A percentile compares a stretch with the other conserved stretches of the same genome.
Conservation (phyloP, 1,140 invertebrate species). For the Leptestheria dahalacensis region DNA sequence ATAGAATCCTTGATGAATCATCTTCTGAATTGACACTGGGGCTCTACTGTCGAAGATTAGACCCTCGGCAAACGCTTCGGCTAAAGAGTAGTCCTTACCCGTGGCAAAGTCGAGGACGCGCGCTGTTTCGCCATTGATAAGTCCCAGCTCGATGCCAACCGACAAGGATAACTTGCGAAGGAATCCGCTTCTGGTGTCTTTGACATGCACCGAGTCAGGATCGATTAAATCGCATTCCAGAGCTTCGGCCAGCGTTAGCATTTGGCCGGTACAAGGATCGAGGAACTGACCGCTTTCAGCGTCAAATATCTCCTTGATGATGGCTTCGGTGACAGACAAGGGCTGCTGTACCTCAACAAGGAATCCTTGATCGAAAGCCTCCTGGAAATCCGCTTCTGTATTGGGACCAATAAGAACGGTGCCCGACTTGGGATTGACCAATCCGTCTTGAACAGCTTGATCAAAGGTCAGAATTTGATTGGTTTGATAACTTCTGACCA, state of each 20-base stretch:
- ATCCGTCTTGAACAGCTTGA: constrained; percentile 57
- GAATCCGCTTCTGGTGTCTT: constrained; percentile 57
- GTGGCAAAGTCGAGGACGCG: constrained; percentile 48
- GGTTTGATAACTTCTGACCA: constrained; percentile 45
- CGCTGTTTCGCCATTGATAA: constrained; percentile 55
- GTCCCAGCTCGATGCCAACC: constrained; percentile 54
- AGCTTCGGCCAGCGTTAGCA: constrained; percentile 56
- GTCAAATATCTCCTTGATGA: constrained; percentile 67
- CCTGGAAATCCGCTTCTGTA: constrained; percentile 58
- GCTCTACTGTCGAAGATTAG: constrained; percentile 63
- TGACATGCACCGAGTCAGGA: constrained; percentile 63
- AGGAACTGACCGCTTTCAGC: constrained; percentile 55
- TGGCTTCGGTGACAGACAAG: constrained; percentile 64
- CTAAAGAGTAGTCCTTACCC: constrained; percentile 52
- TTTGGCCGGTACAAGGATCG: constrained; percentile 56
- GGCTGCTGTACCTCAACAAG: constrained; percentile 63
- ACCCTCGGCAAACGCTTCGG: constrained; percentile 62
- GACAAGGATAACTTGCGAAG: constrained; percentile 55
- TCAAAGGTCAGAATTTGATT: constrained; percentile 62
- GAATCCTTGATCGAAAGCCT: constrained; percentile 70
- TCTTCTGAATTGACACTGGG: constrained; percentile 66
- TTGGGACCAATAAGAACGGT: constrained; percentile 40
- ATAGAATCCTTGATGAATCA: constrained; percentile 72
- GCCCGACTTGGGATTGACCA: constrained; percentile 60
- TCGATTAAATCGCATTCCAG: constrained; percentile 59